Evolutionary conservation across 1,140 invertebrate genomes (phyloP).

Genomic region (Eumaeus atala): DNA sequence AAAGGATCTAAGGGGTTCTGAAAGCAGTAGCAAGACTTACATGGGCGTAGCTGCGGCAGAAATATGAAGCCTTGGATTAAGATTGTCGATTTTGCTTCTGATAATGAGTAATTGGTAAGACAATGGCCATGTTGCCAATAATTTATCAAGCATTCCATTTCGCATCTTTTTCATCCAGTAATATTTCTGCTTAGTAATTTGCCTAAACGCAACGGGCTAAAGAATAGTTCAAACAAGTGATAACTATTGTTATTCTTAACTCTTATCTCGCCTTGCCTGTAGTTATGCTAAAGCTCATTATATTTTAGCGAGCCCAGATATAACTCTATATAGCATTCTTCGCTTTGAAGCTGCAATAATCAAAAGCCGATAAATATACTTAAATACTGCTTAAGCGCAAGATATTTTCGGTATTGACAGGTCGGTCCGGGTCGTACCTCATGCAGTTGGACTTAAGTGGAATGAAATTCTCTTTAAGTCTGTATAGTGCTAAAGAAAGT

Average conservation of each 20-base stretch:
- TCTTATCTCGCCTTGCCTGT: no score
- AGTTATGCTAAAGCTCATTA: no score
- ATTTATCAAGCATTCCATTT: no score
- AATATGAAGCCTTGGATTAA: conserved; percentile 12
- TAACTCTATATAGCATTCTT: no score
- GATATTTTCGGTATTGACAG: conserved; percentile 1
- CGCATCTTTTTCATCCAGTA: no score
- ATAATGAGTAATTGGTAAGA: neutral
- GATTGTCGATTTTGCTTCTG: neutral
- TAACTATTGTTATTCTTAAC: neutral
- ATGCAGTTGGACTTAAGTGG: no score
- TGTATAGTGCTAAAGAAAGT: no score
- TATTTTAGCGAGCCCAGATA: no score
- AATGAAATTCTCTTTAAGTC: no score
- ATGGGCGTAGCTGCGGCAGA: conserved; percentile 4
- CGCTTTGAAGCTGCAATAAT: neutral
- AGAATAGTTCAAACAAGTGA: no score
- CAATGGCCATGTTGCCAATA: conserved; percentile 8
- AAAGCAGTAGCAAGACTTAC: neutral
- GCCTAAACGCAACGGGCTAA: neutral
- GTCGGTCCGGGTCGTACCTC: neutral
- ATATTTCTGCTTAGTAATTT: neutral
- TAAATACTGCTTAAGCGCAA: conserved; percentile 2
- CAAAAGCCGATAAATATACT: neutral
- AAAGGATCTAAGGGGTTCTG: conserved; percentile 1